Conservation (phyloP, 2,888 invertebrate species). For the Plusia festucae region DNA sequence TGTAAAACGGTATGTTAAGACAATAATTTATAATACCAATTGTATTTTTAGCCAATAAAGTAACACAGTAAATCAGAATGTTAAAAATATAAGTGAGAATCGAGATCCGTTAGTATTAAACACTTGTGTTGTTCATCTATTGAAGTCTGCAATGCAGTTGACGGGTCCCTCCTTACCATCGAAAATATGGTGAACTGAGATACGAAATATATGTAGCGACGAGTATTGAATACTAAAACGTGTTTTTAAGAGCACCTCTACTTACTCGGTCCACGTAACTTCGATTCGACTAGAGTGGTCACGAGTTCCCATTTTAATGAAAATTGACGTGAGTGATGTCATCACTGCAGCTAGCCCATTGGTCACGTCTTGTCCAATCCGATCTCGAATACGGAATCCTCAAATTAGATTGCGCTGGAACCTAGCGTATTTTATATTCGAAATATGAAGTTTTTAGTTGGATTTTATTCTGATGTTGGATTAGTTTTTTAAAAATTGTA, state of each 20-base stretch:
- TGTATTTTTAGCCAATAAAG: no score
- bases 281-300: constrained; percentile 23
- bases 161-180: constrained; percentile 13
- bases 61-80: background rate
- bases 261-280: constrained; percentile 24
- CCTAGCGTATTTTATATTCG: background rate
- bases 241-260: constrained; percentile 8
- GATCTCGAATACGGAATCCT: constrained; percentile 1
- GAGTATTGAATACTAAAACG: constrained; percentile 9
- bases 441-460: background rate
- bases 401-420: constrained; percentile 11
- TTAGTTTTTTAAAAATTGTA: no score
- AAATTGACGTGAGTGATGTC: constrained; percentile 33
- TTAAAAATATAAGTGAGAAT: constrained; percentile 2
- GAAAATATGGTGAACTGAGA: constrained; percentile 20
- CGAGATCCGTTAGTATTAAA: constrained; percentile 6
- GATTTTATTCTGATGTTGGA: no score
- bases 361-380: constrained; percentile 24
- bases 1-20: no score
- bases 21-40: no score
- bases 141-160: constrained; percentile 38
- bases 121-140: constrained; percentile 11
- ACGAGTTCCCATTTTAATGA: constrained; percentile 20
- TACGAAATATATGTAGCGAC: constrained; percentile 14
- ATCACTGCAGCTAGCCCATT: constrained; percentile 9